phyloP scores from a whole-genome alignment of 2,113 vertebrate species.

The Brachypodius melanocephalos region DNA sequence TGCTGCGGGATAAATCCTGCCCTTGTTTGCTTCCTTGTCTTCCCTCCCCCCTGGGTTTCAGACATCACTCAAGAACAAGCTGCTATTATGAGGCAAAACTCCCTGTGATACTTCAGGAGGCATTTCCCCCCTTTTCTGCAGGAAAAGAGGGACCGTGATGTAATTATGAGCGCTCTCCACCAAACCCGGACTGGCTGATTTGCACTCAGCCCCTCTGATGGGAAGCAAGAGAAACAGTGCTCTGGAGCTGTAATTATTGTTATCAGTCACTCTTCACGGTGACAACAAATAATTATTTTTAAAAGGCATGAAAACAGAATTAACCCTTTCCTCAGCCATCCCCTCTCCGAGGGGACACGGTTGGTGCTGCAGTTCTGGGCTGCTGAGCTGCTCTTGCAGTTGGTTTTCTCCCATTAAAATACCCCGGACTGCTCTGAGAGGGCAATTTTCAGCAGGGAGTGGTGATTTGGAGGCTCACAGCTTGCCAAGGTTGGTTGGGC shows the following conservation, averaged over 20 bases:
- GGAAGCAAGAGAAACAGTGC: background rate
- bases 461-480: background rate
- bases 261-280: background rate
- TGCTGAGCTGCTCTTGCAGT: background rate
- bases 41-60: background rate
- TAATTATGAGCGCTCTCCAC: conserved; percentile 12
- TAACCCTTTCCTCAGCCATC: background rate
- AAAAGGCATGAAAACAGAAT: conserved; percentile 39
- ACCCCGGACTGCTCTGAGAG: background rate
- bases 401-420: background rate
- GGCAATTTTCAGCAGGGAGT: background rate
- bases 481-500: background rate
- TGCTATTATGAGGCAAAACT: conserved; percentile 29
- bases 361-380: background rate
- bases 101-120: conserved; percentile 4
- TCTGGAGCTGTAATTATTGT: conserved; percentile 25
- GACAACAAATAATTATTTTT: conserved; percentile 39
- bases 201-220: conserved; percentile 11
- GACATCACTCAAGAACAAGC: background rate
- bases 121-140: background rate
- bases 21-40: background rate
- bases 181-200: conserved; percentile 20
- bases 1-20: background rate
- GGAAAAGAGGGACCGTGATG: conserved; percentile 11
- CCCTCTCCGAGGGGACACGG: background rate